Evolutionary conservation across 2,797 vertebrate genomes (phyloP), one percentile per base, ranked within the genome.

Genomic region (Prionace glauca): DNA sequence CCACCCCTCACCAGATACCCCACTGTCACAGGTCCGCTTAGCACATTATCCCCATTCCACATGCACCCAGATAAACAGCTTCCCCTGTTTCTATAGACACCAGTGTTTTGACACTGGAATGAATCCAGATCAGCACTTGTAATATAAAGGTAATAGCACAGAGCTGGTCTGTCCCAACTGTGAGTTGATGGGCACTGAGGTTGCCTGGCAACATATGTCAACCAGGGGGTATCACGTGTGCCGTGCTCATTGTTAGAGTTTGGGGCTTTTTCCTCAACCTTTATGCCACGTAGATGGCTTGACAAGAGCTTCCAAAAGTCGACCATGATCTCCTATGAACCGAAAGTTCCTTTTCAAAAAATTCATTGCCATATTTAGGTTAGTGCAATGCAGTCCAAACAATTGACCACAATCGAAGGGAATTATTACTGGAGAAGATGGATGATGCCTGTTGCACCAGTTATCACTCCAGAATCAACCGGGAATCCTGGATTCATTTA

Each of bases 281-380:
- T 45, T 84, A 84, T 92, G 18, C 20, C 65, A n/a, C 67, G 20
- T 69, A 3, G 90, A 69, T 92, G 90, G 90, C 90, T 69, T 92
- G n/a, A 92, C 90, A 90, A 90, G 56, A 90, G 87, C 36, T 92
- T 36, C n/a, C 90, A 92, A 36, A 92, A 69, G n/a, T 69, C n/a
- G 36, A 67, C 65, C 11, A 20, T 41, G 36, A n/a, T 69, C 62
- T 67, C 90, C 62, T 69, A 20, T 41, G 90, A 36, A 92, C n/a
- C 41, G 32, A 92, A 36, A 67, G 32, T 5, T 92, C 8, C 20
- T 67, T 67, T 36, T 90, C 67, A 36, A 11, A 11, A 11, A 14
- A 41, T 92, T 92, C 20, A 20, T 20, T 50, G 41, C n/a, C 65
- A 5, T 41, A 67, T 92, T 92, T 92, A n/a, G 90, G 36, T 69